Evolutionary conservation across 2,113 vertebrate species (phyloP), one percentile per base, ranked within the genome.

Genomic region (Larimichthys polyactis): DNA sequence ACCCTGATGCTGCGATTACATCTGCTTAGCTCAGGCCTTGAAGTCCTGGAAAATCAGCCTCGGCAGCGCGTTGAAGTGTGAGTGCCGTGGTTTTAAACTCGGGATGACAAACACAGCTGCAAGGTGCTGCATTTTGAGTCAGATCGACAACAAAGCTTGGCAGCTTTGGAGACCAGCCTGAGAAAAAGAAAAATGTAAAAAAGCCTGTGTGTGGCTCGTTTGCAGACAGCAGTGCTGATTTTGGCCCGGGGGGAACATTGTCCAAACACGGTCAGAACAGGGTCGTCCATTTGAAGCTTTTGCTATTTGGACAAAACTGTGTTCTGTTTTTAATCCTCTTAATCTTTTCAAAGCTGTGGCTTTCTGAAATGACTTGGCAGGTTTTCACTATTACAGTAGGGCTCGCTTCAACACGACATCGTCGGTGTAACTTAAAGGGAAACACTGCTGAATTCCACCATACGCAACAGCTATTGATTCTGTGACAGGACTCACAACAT

Each of bases 311-410:
- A 87, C 85, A 88, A 71, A 85, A 84, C 79, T 69, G 17, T 77
- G 68, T 69, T 87, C 67, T 16, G 5, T 54, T 81, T 81, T 91
- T 91, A 92, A 92, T 91, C 90, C 89, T 68, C 83, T 90, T 90
- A 90, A 89, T 90, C 89, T 90, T 75, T 76, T 60, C 77, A 87
- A 82, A 88, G 72, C 81, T 77, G 60, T 54, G 73, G 76, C 76
- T 87, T 67, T 83, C 83, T 83, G 32, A 83, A 88, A 88, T 79
- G 65, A 91, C 83, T 90, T 92, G 87, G 82, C 85, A 87, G 79
- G 22, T 79, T 86, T 81, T 78, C 57, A 22, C 43, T 48, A 0
- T 78, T 77, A 79, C 77, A 88, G 83, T 69, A 59, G 48, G n/a
- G 15, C 54, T 75, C 46, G 63, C 54, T 81, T 79, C 62, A 44